These are phyloP conservation scores for Oreochromis tanganicae DNA, from an alignment of 2,113 vertebrate genomes.

Conservation along the genomic window DNA sequence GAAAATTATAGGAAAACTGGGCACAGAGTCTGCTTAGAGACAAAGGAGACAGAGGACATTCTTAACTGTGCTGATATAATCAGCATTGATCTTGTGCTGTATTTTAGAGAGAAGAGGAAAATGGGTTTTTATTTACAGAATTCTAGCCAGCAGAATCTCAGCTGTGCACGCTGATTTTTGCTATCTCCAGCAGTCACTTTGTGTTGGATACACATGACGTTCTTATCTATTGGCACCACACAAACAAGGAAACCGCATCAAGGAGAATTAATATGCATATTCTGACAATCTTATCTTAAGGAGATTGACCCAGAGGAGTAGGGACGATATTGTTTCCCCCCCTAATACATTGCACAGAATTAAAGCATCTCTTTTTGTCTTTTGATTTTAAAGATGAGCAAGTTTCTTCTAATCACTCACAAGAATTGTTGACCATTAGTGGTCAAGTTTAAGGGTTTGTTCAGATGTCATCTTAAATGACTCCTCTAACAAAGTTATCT, in stretches of 20 bases:
- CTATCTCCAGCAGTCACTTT: slow-evolving; percentile 15
- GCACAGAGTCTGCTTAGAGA: neutral
- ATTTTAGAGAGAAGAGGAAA: neutral
- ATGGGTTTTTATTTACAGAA: slow-evolving; percentile 7
- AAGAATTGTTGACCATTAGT: neutral
- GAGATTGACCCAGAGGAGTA: neutral
- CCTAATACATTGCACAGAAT: neutral
- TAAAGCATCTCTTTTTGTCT: neutral
- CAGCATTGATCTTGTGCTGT: neutral
- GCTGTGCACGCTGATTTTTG: slow-evolving; percentile 10
- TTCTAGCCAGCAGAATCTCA: neutral
- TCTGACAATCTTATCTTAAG: neutral
- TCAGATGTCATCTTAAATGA: neutral
- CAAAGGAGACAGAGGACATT: neutral
- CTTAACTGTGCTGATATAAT: slow-evolving; percentile 2
- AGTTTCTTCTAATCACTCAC: neutral
- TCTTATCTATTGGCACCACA: slow-evolving; percentile 39
- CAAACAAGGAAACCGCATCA: slow-evolving; percentile 9
- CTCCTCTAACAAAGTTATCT: neutral
- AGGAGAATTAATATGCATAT: slow-evolving; percentile 45
- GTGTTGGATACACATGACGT: neutral
- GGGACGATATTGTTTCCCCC: slow-evolving; percentile 1
- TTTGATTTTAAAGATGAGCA: neutral
- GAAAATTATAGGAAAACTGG: neutral
- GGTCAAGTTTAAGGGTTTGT: neutral